Conservation (phyloP, 2,113 vertebrate species). For the Trinectes maculatus region DNA sequence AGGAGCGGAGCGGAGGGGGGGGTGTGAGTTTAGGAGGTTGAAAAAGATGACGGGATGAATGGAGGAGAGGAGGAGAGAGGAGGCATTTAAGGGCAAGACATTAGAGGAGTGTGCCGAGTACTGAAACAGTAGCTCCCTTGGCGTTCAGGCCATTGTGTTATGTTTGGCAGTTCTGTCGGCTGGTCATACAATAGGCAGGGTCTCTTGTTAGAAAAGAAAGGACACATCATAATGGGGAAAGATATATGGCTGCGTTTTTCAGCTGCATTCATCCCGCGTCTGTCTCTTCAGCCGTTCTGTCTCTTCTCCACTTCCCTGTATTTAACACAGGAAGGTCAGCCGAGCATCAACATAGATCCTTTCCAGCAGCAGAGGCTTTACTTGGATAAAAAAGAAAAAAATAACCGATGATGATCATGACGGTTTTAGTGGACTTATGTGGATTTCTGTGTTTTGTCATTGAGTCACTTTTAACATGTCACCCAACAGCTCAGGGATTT, state of each 20-base stretch:
- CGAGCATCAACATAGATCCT: too few relatives aligned
- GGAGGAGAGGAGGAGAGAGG: neutral
- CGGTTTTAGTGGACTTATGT: too few relatives aligned
- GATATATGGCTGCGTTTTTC: neutral
- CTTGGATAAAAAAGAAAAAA: neutral
- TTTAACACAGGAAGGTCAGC: neutral
- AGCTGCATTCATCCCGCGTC: neutral
- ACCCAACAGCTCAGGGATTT: neutral
- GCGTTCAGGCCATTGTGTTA: conserved; percentile 11
- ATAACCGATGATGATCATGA: too few relatives aligned
- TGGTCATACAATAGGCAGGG: conserved; percentile 4
- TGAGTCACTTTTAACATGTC: neutral
- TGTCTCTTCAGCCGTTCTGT: neutral
- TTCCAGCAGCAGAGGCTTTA: neutral
- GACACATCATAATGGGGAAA: conserved; percentile 17
- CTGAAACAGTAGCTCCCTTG: conserved; percentile 28
- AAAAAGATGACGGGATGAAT: conserved; percentile 15
- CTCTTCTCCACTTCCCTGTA: neutral
- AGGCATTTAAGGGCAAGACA: conserved; percentile 2
- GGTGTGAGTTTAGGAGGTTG: conserved; percentile 14
- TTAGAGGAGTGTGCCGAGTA: conserved; percentile 6
- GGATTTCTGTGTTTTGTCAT: too few relatives aligned
- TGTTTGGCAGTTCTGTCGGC: conserved; percentile 10
- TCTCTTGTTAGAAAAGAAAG: neutral
- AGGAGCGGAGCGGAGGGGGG: conserved; percentile 40